Conservation (phyloP, 1,140 invertebrate genomes). For the Lucilia cuprina region DNA sequence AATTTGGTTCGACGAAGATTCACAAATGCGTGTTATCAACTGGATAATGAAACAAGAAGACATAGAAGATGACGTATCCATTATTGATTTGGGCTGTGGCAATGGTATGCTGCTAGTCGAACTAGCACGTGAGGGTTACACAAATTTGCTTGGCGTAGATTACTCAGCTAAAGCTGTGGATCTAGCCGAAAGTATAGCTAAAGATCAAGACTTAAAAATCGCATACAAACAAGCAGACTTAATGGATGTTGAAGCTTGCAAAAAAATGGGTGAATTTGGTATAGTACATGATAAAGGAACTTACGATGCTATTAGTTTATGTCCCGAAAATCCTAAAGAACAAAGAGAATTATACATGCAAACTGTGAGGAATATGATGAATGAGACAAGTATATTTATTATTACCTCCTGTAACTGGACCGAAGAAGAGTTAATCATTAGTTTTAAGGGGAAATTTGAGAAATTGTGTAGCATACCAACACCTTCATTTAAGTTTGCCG, state of each 20-base stretch:
- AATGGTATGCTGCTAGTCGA: constrained; percentile 87
- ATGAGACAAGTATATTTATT: constrained; percentile 72
- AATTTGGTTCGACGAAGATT: constrained; percentile 91
- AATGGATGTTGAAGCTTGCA: constrained; percentile 41
- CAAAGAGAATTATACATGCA: constrained; percentile 74
- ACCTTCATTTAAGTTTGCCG: constrained; percentile 84
- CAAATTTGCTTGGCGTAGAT: constrained; percentile 80
- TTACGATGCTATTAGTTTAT: constrained; percentile 89
- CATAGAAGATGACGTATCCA: constrained; percentile 62
- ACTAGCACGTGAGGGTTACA: constrained; percentile 77
- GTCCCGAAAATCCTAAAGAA: constrained; percentile 71
- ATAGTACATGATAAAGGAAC: constrained; percentile 90
- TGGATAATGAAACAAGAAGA: constrained; percentile 67
- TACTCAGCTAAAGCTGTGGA: constrained; percentile 82
- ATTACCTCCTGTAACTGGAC: constrained; percentile 97
- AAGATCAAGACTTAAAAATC: constrained; percentile 66
- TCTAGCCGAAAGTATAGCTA: constrained; percentile 73
- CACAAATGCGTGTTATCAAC: constrained; percentile 75
- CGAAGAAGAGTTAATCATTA: constrained; percentile 76
- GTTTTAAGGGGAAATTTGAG: constrained; percentile 74
- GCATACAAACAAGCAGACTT: constrained; percentile 65
- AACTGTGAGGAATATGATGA: constrained; percentile 70
- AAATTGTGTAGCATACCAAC: constrained; percentile 74
- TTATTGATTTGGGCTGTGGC: constrained; percentile 83
- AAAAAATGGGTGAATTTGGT: constrained; percentile 65